A percentile compares a stretch with the other conserved stretches of the same genome.
phyloP scores from a whole-genome alignment of 2,113 vertebrate species.

The Tragelaphus imberbis region DNA sequence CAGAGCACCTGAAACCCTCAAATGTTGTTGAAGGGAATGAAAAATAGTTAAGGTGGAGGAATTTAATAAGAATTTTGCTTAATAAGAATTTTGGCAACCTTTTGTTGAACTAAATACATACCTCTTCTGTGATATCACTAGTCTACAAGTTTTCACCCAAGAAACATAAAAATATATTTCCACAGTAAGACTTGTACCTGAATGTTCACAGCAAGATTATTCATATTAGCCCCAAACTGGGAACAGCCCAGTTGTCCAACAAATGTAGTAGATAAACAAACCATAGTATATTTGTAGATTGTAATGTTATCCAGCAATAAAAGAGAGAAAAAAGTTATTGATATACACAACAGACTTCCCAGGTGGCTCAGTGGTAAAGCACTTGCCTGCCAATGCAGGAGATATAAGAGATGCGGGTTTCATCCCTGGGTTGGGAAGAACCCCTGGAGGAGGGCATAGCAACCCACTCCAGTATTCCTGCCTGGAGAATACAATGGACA shows the following conservation, averaged over 20 bases:
- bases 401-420: neutral
- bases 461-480: neutral
- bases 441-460: neutral
- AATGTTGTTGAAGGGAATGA: neutral
- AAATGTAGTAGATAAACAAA: neutral
- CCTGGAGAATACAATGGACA: neutral
- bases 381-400: neutral
- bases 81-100: neutral
- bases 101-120: neutral
- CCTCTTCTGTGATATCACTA: neutral
- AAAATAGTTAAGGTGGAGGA: neutral
- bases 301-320: neutral
- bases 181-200: neutral
- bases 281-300: neutral
- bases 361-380: neutral
- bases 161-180: neutral
- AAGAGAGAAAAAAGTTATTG: neutral
- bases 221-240: neutral
- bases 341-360: neutral
- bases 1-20: neutral
- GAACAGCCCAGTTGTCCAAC: neutral
- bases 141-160: neutral
- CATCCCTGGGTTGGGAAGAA: neutral
- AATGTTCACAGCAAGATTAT: neutral
- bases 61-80: too few species aligned